Conservation (phyloP, 2,113 vertebrate species). For the Talpa occidentalis region DNA sequence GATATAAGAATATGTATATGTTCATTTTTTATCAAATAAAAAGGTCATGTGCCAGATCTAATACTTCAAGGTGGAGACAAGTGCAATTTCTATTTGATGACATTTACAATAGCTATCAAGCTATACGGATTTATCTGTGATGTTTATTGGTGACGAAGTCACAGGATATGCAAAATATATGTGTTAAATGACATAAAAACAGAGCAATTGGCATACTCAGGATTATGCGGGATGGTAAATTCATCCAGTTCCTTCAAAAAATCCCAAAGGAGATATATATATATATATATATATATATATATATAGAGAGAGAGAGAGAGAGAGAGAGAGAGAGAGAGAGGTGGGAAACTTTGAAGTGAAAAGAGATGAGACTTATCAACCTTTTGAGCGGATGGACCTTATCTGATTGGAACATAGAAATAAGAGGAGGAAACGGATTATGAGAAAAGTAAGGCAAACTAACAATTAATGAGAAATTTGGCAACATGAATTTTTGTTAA, state of each 20-base stretch:
- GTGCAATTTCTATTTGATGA: not conserved
- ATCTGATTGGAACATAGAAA: not conserved
- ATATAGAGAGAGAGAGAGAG: not conserved
- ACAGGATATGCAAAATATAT: not conserved
- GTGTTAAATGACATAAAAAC: not conserved
- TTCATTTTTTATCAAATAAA: not conserved
- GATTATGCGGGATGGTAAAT: not conserved
- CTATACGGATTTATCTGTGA: not conserved
- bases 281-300: too few species aligned
- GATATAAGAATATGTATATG: not conserved
- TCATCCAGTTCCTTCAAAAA: not conserved
- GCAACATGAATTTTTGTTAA: not conserved
- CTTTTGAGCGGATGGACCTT: not conserved
- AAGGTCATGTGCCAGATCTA: not conserved
- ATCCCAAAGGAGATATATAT: not conserved
- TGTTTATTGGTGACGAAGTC: not conserved
- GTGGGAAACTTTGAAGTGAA: not conserved
- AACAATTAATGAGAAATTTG: not conserved
- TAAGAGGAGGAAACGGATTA: not conserved
- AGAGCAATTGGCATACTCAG: not conserved
- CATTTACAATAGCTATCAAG: not conserved
- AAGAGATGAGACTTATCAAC: not conserved
- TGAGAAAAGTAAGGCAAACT: not conserved
- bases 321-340: not conserved
- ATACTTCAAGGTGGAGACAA: conserved; percentile 1